Evolutionary conservation across 2,888 invertebrate genomes (phyloP), one percentile per base, ranked within the genome.

Genomic region (Lacanobia wlatinum): DNA sequence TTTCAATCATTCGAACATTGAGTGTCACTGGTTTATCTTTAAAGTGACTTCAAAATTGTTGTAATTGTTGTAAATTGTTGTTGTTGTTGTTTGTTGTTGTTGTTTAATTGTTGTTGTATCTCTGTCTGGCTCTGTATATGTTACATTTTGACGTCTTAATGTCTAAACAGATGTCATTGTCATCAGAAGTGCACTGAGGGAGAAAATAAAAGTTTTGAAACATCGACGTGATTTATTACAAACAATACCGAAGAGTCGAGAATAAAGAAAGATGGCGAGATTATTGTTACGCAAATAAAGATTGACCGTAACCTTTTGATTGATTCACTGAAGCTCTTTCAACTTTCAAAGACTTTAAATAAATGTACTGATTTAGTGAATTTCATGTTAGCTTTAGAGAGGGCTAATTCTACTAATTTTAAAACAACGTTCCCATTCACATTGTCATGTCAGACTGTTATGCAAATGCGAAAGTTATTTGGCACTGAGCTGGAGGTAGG

Each of bases 281-380:
- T 67, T 8, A 46, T 72, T 66, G 46, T 16, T n/a, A 48, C 21
- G 3, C 28, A 73, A 72, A 77, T 67, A 56, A 64, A 67, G 55
- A 67, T 76, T 50, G 63, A 71, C 65, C 4, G 34, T 21, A 14
- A 16, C 9, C 10, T 34, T 21, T n/a, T 70, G 38, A 64, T 67
- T 62, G 52, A 50, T 66, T 46, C 8, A 52, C 21, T 38, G n/a
- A 46, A 63, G 8, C 23, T 43, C 34, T 40, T 38, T 58, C 46
- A 40, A 62, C 21, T 64, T 64, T 43, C 8, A 53, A 62, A 50
- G 16, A 59, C 59, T 52, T 43, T 40, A 1, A 50, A 60, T 10
- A 53, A 50, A 55, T 55, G 4, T 46, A 48, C 16, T 1, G n/a
- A 21, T 46, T 28, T n/a, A 16, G 6, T 50, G 6, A 56, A 55